Evolutionary conservation across 2,113 vertebrate genomes (phyloP).

Genomic region (Macaca fascicularis): T2T-MFA8v1.1 NC_088384.1:101217001-101217500

Average conservation of each 20-base stretch:
- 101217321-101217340: neutral
- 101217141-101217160: neutral
- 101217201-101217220: neutral
- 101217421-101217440: neutral
- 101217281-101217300: neutral
- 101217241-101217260: neutral
- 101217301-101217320: neutral
- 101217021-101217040: neutral
- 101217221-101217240: neutral
- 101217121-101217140: neutral
- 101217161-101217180: neutral
- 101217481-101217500: neutral
- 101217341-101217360: neutral
- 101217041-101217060: neutral
- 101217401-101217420: neutral
- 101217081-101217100: neutral
- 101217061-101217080: neutral
- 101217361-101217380: neutral
- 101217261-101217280: neutral
- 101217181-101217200: neutral
- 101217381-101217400: neutral
- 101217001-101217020: neutral
- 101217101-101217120: neutral
- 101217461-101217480: neutral
- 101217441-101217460: neutral